Percentiles rank a stretch among this genome's conserved stretches.
Evolutionary conservation across 2,113 vertebrate genomes (phyloP).

Genomic region (Phalacrocorax carbo): DNA sequence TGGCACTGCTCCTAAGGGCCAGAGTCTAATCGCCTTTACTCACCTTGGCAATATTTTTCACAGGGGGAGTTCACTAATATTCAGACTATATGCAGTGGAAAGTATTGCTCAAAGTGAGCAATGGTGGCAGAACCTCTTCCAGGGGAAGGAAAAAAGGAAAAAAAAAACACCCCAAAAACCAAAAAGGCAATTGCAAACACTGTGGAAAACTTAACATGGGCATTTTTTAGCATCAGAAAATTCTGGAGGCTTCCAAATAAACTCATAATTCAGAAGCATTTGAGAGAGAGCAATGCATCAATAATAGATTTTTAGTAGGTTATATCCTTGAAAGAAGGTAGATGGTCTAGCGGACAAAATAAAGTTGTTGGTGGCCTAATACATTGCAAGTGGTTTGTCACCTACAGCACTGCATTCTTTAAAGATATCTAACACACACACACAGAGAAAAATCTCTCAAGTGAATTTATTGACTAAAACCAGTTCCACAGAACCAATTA

Average conservation of each 20-base stretch:
- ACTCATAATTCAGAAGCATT: slow-evolving; percentile 13
- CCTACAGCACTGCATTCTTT: slow-evolving; percentile 64
- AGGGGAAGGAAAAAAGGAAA: not conserved
- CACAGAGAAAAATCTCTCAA: slow-evolving; percentile 51
- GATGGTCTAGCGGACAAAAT: slow-evolving; percentile 15
- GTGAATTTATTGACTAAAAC: slow-evolving; percentile 84
- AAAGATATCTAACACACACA: slow-evolving; percentile 62
- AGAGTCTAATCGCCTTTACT: not conserved
- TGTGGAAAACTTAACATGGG: not conserved
- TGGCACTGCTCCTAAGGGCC: not conserved
- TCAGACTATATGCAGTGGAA: not conserved
- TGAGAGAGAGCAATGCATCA: not conserved
- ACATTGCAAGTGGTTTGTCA: slow-evolving; percentile 48
- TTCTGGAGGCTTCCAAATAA: not conserved
- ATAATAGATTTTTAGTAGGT: not conserved
- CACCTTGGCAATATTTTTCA: not conserved
- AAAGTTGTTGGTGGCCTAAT: slow-evolving; percentile 45
- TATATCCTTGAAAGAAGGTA: slow-evolving; percentile 29
- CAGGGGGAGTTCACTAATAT: not conserved
- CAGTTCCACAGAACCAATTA: slow-evolving; percentile 84
- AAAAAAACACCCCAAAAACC: too few relatives aligned
- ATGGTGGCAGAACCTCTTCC: not conserved
- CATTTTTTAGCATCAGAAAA: not conserved
- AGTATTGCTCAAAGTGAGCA: not conserved
- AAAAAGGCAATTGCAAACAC: not conserved